Evolutionary conservation across 2,888 invertebrate species (phyloP).

Genomic region (Ommatoiulus sabulosus): DNA sequence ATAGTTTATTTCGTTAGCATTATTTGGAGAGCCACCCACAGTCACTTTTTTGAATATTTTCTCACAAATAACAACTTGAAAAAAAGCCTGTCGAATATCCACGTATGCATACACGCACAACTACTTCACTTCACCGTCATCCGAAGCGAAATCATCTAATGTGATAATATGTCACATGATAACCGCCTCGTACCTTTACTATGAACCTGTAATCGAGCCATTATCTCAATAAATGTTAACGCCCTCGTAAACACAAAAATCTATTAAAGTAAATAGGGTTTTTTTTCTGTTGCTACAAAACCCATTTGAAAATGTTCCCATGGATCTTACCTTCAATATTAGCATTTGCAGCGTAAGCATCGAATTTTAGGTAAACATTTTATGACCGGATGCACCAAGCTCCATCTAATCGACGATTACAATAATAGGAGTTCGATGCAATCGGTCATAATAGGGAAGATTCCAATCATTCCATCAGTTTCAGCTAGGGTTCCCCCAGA

Average conservation of each 20-base stretch:
- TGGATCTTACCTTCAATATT: not conserved
- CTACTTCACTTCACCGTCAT: not conserved
- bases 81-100: not conserved
- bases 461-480: too few species aligned
- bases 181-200: not conserved
- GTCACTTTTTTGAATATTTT: not conserved
- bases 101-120: not conserved
- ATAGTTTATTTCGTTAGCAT: not conserved
- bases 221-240: constrained; percentile 44
- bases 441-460: not conserved
- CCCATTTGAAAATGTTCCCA: not conserved
- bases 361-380: not conserved
- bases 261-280: not conserved
- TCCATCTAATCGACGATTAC: not conserved
- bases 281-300: not conserved
- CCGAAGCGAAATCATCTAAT: not conserved
- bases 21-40: not conserved
- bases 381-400: not conserved
- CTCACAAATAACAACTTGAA: not conserved
- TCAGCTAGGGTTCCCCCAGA: too few species aligned
- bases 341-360: not conserved
- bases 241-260: constrained; percentile 12
- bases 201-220: constrained; percentile 28
- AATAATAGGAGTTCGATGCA: not conserved
- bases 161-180: not conserved